Base-by-base conservation (phyloP, 2,888 invertebrate genomes). In the Dryocosmus kuriphilus region DNA sequence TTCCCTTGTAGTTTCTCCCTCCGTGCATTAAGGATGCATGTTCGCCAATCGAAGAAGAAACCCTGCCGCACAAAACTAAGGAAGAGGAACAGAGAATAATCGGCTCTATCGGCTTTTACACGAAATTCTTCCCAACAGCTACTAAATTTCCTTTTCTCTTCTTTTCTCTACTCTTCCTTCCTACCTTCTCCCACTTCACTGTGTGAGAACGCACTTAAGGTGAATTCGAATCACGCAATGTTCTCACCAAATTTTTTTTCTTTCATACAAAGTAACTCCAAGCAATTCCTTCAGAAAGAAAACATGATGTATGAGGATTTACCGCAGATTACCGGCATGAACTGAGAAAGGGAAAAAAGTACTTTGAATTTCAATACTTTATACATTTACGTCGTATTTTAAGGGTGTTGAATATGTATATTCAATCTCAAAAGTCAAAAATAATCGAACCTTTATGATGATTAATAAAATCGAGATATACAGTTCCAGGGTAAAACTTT, bases 21-120 rank as follows among this genome's bases (percentile, higher is more conserved):
- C 27, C 46, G 27, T 30, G 46, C 67, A 51, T 46, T 51, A 27
- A 41, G 46, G 19, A 51, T 71, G 30, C 67, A 71, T 71, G 30
- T 71, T 71, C 67, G 41, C 19, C 46, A 51, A 71, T 71, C 46
- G n/a, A 71, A 71, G 30, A 51, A 71, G 27, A n/a, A 51, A 46
- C 16, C 24, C 41, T 51, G 30, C 46, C 30, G 2, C 14, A 27
- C 51, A 71, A 71, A 51, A 51, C 19, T 51, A 8, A 24, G 30
- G 27, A 30, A 30, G 22, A 16, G 30, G 11, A 30, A 11, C 9
- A 30, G 51, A 71, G 46, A 30, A 71, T 46, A 71, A 51, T 71
- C 51, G 14, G 30, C 51, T 51, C 51, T 51, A 46, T 27, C n/a
- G 27, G 16, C n/a, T 71, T 30, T 71, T 32, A 30, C 71, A 51